Conservation (phyloP, 2,888 invertebrate species). For the Acrocera orbiculus region DNA sequence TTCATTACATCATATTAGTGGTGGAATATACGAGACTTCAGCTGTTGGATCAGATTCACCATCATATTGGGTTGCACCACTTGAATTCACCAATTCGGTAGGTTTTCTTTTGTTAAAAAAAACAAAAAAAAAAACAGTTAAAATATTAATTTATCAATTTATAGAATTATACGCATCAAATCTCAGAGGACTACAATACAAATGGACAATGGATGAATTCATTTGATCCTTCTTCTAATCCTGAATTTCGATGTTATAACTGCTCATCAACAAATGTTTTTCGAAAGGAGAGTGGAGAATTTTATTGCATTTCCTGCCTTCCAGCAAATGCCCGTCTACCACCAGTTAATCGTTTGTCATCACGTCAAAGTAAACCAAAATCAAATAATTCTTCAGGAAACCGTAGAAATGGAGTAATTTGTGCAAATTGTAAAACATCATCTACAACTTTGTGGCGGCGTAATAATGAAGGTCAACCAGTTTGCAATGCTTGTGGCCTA, state of each 20-base stretch:
- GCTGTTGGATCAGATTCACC: conserved; percentile 18
- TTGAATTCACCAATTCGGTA: conserved; percentile 22
- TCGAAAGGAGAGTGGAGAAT: conserved; percentile 18
- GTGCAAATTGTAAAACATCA: conserved; percentile 45
- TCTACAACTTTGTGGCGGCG: conserved; percentile 69
- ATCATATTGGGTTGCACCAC: conserved; percentile 15
- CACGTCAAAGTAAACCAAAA: conserved; percentile 23
- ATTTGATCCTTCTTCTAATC: conserved; percentile 9
- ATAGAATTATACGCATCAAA: conserved; percentile 24
- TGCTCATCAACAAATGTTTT: conserved; percentile 17
- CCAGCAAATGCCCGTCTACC: neutral
- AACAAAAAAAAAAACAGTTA: neutral
- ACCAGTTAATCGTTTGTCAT: conserved; percentile 15
- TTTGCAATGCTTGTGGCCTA: conserved; percentile 66
- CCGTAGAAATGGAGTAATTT: conserved; percentile 30
- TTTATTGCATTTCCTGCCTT: conserved; percentile 6
- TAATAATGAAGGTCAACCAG: conserved; percentile 70
- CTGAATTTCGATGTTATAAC: conserved; percentile 21
- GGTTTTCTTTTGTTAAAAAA: conserved; percentile 4
- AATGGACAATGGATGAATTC: conserved; percentile 17
- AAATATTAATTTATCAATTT: neutral
- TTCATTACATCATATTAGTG: conserved; percentile 7
- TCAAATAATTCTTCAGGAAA: conserved; percentile 22
- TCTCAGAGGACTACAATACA: conserved; percentile 22
- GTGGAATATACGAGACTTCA: conserved; percentile 19